phyloP scores from a whole-genome alignment of 2,888 invertebrate genomes.

The Diaperis boleti region DNA sequence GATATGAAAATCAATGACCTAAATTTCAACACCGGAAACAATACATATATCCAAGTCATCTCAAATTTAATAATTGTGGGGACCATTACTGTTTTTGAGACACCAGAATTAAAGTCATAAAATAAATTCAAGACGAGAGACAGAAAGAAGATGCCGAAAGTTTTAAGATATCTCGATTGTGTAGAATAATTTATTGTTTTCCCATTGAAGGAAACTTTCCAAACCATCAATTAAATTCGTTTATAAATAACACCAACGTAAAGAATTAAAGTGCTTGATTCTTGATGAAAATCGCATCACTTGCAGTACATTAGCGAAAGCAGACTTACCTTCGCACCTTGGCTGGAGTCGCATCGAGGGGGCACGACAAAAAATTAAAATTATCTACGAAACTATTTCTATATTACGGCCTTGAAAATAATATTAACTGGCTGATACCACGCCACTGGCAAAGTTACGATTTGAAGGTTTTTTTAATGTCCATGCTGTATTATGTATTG shows the following conservation, averaged over 20 bases:
- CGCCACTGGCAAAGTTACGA: constrained; percentile 14
- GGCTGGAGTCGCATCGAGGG: constrained; percentile 7
- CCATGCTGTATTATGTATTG: constrained; percentile 1
- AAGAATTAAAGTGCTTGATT: constrained; percentile 12
- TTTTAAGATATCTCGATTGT: too few species aligned
- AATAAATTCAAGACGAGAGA: too few species aligned
- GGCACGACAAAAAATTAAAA: not conserved
- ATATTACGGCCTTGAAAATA: constrained; percentile 32
- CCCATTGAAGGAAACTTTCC: constrained; percentile 3
- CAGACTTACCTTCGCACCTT: constrained; percentile 19
- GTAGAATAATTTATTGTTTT: too few species aligned
- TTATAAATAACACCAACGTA: constrained; percentile 28
- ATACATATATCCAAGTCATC: too few species aligned
- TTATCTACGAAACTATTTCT: constrained; percentile 36
- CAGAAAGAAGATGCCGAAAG: too few species aligned
- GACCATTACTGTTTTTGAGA: too few species aligned
- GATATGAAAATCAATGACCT: too few species aligned
- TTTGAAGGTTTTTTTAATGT: not conserved
- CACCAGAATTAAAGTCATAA: too few species aligned
- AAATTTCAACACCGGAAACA: too few species aligned
- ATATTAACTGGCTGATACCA: constrained; percentile 19
- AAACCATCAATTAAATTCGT: constrained; percentile 4
- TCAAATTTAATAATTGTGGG: too few species aligned
- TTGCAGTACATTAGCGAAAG: constrained; percentile 13
- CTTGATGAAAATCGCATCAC: constrained; percentile 14